A percentile compares a stretch with the other conserved stretches of the same genome.
Conservation (phyloP, 2,888 invertebrate species). For the Ormyrus pomaceus region DNA sequence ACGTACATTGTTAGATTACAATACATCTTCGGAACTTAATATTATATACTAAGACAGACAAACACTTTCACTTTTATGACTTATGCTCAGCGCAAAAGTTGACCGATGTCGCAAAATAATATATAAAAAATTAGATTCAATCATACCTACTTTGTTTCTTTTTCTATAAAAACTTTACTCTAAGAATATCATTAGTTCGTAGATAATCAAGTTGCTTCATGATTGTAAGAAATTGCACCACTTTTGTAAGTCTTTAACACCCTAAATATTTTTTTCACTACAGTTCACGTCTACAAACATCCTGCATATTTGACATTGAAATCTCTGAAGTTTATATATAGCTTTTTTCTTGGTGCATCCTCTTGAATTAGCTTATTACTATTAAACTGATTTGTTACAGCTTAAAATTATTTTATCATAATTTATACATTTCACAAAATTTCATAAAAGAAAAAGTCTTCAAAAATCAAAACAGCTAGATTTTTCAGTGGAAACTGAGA, state of each 20-base stretch:
- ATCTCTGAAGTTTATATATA: too few relatives aligned
- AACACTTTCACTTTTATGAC: conserved; percentile 38
- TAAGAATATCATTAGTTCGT: background rate
- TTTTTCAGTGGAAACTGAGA: too few relatives aligned
- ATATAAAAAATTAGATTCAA: conserved; percentile 21
- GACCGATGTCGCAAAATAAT: conserved; percentile 26
- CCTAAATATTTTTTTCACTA: background rate
- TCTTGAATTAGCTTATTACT: too few relatives aligned
- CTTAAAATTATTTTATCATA: too few relatives aligned
- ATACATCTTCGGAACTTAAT: conserved; percentile 33
- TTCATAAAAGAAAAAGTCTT: too few relatives aligned
- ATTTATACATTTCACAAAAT: too few relatives aligned
- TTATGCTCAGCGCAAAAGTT: conserved; percentile 1
- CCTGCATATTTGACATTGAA: too few relatives aligned
- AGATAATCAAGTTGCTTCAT: background rate
- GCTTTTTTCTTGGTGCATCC: too few relatives aligned
- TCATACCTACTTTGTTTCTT: conserved; percentile 6
- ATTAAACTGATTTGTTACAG: too few relatives aligned
- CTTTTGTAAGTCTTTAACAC: conserved; percentile 16
- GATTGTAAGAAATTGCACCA: conserved; percentile 29
- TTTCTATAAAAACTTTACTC: background rate
- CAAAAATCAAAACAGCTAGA: too few relatives aligned
- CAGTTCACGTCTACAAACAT: too few relatives aligned
- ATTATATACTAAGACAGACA: conserved; percentile 35
- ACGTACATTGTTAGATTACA: conserved; percentile 46